Base-by-base conservation (phyloP, 2,888 invertebrate genomes). In the Hypomecis punctinalis region DNA sequence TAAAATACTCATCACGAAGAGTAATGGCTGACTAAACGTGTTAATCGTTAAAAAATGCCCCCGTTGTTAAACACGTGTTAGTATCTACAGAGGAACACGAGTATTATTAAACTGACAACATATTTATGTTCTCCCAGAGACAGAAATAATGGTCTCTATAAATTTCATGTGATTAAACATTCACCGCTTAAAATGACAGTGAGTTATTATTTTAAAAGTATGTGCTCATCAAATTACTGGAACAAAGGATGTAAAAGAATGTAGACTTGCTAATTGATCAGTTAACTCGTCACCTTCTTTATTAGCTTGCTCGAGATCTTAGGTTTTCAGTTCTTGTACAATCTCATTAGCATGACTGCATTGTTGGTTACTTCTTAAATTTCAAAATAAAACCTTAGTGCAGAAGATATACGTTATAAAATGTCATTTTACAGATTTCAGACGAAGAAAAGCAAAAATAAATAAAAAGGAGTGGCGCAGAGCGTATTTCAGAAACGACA, bases 401-500 rank as follows among this genome's bases (percentile, higher is more conserved):
- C 0, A 11, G 36, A 54, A 13, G 61, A 11, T 68, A 76, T 84
- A 88, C 73, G 79, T 74, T 72, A 64, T 63, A 81, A 60, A 81
- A 54, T 83, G 56, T 43, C 65, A 72, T 72, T 47, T n/a, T 43
- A 51, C 33, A 53, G 47, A 48, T 37, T 13, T 57, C 54, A 40
- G 45, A 66, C 59, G 33, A 63, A 49, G 53, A 56, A 52, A 52
- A 85, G 87, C 87, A 88, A 86, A 90, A 88, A 89, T 85, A 85
- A 72, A 61, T 82, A 84, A 84, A 86, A 85, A 80, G 78, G 76
- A 81, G 79, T 67, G 75, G 77, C 76, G 75, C 71, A 73, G 73
- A 79, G 63, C 80, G 88, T 91, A 89, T 91, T 90, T 90, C 89
- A 91, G 87, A 87, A 88, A 83, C 84, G 90, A 91, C 91, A 91